These are phyloP conservation scores for Drosophila sordidapex DNA, from an alignment of 2,888 invertebrate genomes.

Conservation along the genomic window DNA sequence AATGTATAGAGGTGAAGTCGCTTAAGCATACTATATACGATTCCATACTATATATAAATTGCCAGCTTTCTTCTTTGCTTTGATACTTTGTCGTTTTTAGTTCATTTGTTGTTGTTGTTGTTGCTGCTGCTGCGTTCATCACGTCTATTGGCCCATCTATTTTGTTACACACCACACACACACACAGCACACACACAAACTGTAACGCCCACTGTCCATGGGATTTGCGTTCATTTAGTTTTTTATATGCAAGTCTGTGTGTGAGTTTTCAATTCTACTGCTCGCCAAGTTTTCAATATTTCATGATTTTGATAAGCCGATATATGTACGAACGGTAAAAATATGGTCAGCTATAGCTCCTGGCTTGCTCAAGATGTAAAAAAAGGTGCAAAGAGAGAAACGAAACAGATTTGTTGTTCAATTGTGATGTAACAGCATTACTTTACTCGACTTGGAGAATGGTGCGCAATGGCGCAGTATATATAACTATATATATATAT, in stretches of 20 bases:
- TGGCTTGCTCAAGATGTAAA: background rate
- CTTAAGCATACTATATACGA: constrained; percentile 42
- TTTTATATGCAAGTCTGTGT: constrained; percentile 19
- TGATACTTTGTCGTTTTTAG: constrained; percentile 17
- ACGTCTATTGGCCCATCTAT: constrained; percentile 74
- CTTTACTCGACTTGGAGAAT: background rate
- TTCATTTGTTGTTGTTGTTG: constrained; percentile 15
- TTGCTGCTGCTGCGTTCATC: constrained; percentile 61
- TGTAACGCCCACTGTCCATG: constrained; percentile 46
- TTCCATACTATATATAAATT: constrained; percentile 63
- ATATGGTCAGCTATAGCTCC: constrained; percentile 6
- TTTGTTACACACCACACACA: constrained; percentile 37
- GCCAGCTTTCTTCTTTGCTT: constrained; percentile 42
- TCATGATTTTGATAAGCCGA: constrained; percentile 63
- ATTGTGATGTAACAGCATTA: background rate
- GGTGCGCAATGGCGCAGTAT: background rate
- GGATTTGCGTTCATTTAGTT: constrained; percentile 49
- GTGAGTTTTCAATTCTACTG: constrained; percentile 17
- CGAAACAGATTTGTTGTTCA: background rate
- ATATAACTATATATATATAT: background rate
- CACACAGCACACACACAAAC: constrained; percentile 3
- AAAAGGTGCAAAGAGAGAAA: background rate
- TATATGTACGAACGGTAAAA: constrained; percentile 18
- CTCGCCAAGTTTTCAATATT: constrained; percentile 52
- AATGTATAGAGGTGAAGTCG: constrained; percentile 38